Evolutionary conservation across 2,888 invertebrate genomes (phyloP), one percentile per base, ranked within the genome.

Genomic region (Scaptomyza tumidula): DNA sequence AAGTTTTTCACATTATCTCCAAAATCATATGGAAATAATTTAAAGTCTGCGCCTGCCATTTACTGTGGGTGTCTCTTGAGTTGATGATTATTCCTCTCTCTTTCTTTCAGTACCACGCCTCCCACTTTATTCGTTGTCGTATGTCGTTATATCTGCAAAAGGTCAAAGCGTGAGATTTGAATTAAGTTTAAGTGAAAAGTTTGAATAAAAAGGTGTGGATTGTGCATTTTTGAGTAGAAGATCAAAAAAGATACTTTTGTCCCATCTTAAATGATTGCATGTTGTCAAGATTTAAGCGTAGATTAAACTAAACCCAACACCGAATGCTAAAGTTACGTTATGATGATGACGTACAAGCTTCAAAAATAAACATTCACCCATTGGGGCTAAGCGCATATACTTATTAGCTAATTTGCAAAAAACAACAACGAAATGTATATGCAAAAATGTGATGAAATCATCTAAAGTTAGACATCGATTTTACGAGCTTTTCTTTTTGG

Each of bases 11-110:
- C 77, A 85, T 88, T 81, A 80, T 85, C 79, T 80, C 82, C 83
- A 86, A 90, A 89, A 83, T 78, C 78, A 68, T 84, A 89, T 89
- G 80, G 73, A 86, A 88, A 86, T 83, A 44, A 71, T 24, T 24
- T 24, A 66, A 9, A 60, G 45, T 55, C 58, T 57, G 35, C 1
- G 31, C 46, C 44, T 14, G 50, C 33, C 46, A 45, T 29, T 57
- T 60, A 14, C 59, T 65, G 73, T 75, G 78, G 78, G 75, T 69
- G 86, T 70, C 53, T 52, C 19, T 19, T 45, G 45, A 31, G 62
- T 48, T 52, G 54, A 16, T 49, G 14, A 37, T 11, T 24, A 2
- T 14, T 11, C 14, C 39, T 48, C 41, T 37, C 35, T 24, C 7
- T 49, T 14, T 46, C 41, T 44, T 11, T 43, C 39, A 41, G 54